Percentiles rank a stretch among this genome's conserved stretches.
These are phyloP conservation scores for Microctonus aethiopoides DNA, from an alignment of 2,888 invertebrate genomes.

Conservation along the genomic window DNA sequence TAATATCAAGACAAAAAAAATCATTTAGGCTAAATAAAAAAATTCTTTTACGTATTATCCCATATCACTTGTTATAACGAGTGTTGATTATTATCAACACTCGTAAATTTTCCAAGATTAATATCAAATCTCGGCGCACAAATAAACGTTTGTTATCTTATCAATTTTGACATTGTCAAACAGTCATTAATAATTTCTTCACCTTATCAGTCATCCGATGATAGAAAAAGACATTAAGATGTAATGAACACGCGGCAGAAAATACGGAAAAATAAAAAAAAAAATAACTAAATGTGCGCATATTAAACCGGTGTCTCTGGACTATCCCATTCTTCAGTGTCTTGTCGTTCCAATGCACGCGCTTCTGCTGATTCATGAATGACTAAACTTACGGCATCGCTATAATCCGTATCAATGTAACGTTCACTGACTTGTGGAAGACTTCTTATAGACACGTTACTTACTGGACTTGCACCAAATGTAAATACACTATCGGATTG, in stretches of 20 bases:
- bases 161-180: neutral
- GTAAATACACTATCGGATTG: slow-evolving; percentile 55
- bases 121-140: neutral
- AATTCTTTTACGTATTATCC: neutral
- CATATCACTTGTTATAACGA: neutral
- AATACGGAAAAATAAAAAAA: neutral
- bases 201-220: neutral
- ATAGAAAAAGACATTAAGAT: neutral
- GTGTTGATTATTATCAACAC: too few species aligned
- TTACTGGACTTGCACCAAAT: slow-evolving; percentile 49
- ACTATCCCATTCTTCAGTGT: slow-evolving; percentile 58
- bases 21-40: neutral
- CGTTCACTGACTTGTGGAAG: slow-evolving; percentile 48
- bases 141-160: neutral
- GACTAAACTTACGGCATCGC: slow-evolving; percentile 48
- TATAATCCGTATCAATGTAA: slow-evolving; percentile 42
- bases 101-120: too few species aligned
- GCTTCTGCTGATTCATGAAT: slow-evolving; percentile 47
- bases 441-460: slow-evolving; percentile 49
- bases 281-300: neutral
- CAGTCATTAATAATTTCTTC: neutral
- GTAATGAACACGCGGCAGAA: too few species aligned
- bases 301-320: slow-evolving; percentile 63
- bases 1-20: neutral
- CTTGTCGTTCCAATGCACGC: slow-evolving; percentile 48